These are phyloP conservation scores for Alloplasta piceator DNA, from an alignment of 2,888 invertebrate genomes.

Conservation along the genomic window DNA sequence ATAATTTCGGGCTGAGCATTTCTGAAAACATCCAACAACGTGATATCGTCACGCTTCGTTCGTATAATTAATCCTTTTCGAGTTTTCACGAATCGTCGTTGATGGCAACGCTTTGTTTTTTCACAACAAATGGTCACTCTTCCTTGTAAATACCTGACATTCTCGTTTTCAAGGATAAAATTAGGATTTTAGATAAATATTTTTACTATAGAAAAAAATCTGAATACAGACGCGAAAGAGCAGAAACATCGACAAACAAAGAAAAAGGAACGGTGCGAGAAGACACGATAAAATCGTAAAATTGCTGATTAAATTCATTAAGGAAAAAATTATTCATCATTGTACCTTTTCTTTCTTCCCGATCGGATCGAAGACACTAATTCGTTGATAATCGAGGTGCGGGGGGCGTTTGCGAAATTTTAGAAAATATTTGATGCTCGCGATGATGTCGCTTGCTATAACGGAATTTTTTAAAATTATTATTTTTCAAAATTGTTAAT, in stretches of 20 bases:
- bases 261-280: not conserved
- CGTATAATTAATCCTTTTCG: not conserved
- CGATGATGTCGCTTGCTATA: not conserved
- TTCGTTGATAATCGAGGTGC: not conserved
- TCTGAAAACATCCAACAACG: slow-evolving; percentile 26
- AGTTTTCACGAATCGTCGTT: not conserved
- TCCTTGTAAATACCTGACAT: slow-evolving; percentile 46
- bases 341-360: slow-evolving; percentile 12
- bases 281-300: not conserved
- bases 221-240: not conserved
- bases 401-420: not conserved
- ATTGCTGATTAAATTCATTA: slow-evolving; percentile 4
- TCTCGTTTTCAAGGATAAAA: slow-evolving; percentile 26
- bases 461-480: slow-evolving; percentile 16
- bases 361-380: not conserved
- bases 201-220: slow-evolving; percentile 17
- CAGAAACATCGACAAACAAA: not conserved
- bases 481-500: slow-evolving; percentile 36
- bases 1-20: slow-evolving; percentile 13
- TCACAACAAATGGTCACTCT: not conserved
- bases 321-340: slow-evolving; percentile 4
- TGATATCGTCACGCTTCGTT: slow-evolving; percentile 6
- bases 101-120: not conserved
- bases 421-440: not conserved
- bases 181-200: slow-evolving; percentile 22